Conservation (phyloP, 2,797 vertebrate species). For the Micropoecilia bifurca region DNA sequence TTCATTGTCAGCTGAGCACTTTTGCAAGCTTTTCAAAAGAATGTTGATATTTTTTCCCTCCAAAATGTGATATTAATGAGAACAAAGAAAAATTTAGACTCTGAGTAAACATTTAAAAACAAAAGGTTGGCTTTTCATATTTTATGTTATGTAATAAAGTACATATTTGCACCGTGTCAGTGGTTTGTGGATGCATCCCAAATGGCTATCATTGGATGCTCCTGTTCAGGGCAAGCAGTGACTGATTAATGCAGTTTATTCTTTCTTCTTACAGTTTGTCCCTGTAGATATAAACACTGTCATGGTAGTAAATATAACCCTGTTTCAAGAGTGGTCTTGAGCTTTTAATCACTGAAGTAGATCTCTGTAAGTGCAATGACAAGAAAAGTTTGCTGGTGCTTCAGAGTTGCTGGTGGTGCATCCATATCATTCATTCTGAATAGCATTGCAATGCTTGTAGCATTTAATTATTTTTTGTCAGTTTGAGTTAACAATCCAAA, state of each 20-base stretch:
- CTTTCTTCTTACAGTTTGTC: background rate
- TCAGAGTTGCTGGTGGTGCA: background rate
- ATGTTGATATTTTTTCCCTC: background rate
- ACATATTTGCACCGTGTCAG: background rate
- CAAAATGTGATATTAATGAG: background rate
- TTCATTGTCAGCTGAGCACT: background rate
- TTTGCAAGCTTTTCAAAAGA: background rate
- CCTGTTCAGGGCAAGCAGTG: background rate
- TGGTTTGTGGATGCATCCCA: background rate
- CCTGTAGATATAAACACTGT: background rate
- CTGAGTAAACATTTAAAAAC: background rate
- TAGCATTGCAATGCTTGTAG: background rate
- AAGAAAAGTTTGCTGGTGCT: background rate
- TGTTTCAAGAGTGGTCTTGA: background rate
- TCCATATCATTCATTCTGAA: background rate
- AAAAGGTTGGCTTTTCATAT: background rate
- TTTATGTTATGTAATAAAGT: background rate
- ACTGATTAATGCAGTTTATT: background rate
- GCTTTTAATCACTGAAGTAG: background rate
- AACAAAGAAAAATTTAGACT: background rate
- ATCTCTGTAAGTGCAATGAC: background rate
- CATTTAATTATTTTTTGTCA: background rate
- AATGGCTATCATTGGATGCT: background rate
- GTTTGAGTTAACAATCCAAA: background rate
- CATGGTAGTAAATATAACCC: background rate